Conservation (phyloP, 2,113 vertebrate species). For the Notothenia rossii region DNA sequence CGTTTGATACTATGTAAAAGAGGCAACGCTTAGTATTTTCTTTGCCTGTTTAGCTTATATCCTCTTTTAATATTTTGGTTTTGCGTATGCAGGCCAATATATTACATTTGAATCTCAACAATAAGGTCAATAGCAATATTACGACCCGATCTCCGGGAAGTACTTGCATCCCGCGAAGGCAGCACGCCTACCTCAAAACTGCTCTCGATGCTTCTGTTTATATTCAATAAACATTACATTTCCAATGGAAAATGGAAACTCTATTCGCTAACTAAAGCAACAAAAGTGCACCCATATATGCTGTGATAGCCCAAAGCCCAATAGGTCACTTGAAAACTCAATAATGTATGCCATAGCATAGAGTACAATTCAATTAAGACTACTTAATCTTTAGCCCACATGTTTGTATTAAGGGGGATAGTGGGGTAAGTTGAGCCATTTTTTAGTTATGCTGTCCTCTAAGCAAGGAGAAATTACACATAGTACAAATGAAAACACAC, state of each 20-base stretch:
- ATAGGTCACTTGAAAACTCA: not conserved
- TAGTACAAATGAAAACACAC: too few relatives aligned
- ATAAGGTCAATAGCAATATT: too few relatives aligned
- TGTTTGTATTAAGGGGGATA: too few relatives aligned
- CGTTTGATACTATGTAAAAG: not conserved
- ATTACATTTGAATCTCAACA: not conserved
- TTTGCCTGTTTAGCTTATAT: not conserved
- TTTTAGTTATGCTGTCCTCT: too few relatives aligned
- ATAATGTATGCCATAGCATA: not conserved
- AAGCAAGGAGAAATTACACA: too few relatives aligned
- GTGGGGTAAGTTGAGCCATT: too few relatives aligned
- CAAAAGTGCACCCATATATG: not conserved
- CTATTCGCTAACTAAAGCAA: not conserved
- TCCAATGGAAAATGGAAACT: not conserved
- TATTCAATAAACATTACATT: not conserved
- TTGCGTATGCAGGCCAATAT: too few relatives aligned
- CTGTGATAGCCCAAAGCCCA: not conserved
- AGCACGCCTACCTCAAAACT: not conserved
- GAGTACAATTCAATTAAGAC: not conserved
- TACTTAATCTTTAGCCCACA: slow-evolving; percentile 19
- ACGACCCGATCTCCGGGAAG: fast-evolving
- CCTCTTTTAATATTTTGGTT: not conserved
- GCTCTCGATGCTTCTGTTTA: not conserved
- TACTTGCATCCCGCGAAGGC: slow-evolving; percentile 1
- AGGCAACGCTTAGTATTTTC: not conserved